Evolutionary conservation across 2,797 vertebrate genomes (phyloP).

Genomic region (Semaprochilodus insignis): DNA sequence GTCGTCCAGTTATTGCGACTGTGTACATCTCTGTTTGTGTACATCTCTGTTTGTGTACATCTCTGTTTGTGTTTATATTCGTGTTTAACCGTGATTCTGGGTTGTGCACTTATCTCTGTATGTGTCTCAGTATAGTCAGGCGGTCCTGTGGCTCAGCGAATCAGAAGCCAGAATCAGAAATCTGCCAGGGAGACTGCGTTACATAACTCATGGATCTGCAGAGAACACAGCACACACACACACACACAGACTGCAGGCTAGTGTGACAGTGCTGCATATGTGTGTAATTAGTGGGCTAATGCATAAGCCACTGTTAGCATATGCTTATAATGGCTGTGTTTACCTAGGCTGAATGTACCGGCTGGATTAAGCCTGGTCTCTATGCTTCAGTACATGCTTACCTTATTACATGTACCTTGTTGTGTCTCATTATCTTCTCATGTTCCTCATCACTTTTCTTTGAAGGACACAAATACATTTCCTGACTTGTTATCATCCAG

Average conservation of each 20-base stretch:
- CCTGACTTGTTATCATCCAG: background rate
- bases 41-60: background rate
- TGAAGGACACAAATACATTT: background rate
- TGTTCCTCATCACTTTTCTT: slow-evolving; percentile 3
- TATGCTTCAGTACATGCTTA: background rate
- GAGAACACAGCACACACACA: slow-evolving; percentile 30
- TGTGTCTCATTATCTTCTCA: background rate
- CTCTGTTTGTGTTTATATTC: background rate
- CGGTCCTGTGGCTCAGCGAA: slow-evolving; percentile 24
- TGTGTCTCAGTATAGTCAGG: slow-evolving; percentile 25
- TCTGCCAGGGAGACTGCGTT: slow-evolving; percentile 29
- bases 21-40: background rate
- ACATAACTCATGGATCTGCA: slow-evolving; percentile 51
- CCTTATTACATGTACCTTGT: background rate
- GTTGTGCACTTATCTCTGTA: slow-evolving; percentile 6
- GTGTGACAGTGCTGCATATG: background rate
- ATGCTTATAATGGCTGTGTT: background rate
- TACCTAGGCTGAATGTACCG: too few species aligned
- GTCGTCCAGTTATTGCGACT: background rate
- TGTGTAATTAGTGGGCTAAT: slow-evolving; percentile 10
- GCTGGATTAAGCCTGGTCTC: background rate
- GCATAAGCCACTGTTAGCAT: slow-evolving; percentile 6
- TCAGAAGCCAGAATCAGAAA: slow-evolving; percentile 26
- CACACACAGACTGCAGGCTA: slow-evolving; percentile 19
- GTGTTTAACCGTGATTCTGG: slow-evolving; percentile 1